A percentile compares a stretch with the other conserved stretches of the same genome.
These are phyloP conservation scores for Danio rerio DNA, from an alignment of 2,113 vertebrate species.

Conservation along the genomic window GRCz12tu NC_133193.1:48255501-48256000, in stretches of 20 bases:
- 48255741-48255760: too few relatives aligned
- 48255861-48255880: too few relatives aligned
- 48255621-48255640: constrained; percentile 4
- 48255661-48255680: constrained; percentile 8
- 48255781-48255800: too few relatives aligned
- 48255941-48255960: too few relatives aligned
- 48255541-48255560: neutral
- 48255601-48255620: neutral
- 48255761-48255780: neutral
- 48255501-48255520: constrained; percentile 13
- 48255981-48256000: too few relatives aligned
- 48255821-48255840: too few relatives aligned
- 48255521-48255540: constrained; percentile 12
- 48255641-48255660: neutral
- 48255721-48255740: too few relatives aligned
- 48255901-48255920: too few relatives aligned
- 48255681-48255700: neutral
- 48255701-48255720: neutral
- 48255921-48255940: neutral
- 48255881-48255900: too few relatives aligned
- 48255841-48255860: too few relatives aligned
- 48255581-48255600: neutral
- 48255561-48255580: neutral
- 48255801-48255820: too few relatives aligned
- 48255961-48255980: too few relatives aligned